Percentiles rank a stretch among this genome's conserved stretches.
phyloP scores from a whole-genome alignment of 92 coral and sea anemone species.

The Chrysogorgia sp. region DNA sequence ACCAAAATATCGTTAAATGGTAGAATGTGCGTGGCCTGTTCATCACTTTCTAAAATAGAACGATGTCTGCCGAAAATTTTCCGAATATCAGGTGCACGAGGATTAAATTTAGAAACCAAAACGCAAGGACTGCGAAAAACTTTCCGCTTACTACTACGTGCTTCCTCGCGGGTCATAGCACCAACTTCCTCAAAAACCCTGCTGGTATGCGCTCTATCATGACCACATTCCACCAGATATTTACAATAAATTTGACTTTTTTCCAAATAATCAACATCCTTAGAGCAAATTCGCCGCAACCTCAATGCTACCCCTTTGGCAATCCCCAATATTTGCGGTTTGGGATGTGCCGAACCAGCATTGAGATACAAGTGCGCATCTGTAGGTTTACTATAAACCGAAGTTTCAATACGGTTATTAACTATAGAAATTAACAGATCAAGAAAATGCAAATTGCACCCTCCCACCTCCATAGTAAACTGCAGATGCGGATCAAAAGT shows the following conservation, averaged over 20 bases:
- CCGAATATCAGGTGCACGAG: conserved; percentile 6
- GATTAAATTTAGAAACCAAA: conserved; percentile 7
- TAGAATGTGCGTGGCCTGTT: conserved; percentile 7
- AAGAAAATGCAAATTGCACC: conserved; percentile 5
- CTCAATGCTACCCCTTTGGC: conserved; percentile 3
- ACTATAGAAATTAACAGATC: conserved; percentile 3
- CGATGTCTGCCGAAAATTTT: not conserved
- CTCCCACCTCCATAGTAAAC: conserved; percentile 23
- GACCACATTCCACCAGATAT: conserved; percentile 9
- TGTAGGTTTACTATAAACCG: conserved; percentile 19
- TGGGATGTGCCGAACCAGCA: conserved; percentile 7
- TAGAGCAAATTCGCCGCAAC: not conserved
- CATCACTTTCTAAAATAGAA: not conserved
- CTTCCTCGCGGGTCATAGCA: conserved; percentile 3
- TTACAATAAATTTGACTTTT: not conserved
- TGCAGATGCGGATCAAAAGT: not conserved
- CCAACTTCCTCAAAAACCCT: conserved; percentile 3
- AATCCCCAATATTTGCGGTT: not conserved
- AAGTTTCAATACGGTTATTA: not conserved
- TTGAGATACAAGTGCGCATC: conserved; percentile 18
- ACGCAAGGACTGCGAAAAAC: conserved; percentile 3
- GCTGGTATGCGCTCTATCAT: not conserved
- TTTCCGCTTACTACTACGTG: conserved; percentile 5
- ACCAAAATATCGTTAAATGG: not conserved
- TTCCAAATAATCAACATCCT: not conserved